Percentiles rank a stretch among this genome's conserved stretches.
Evolutionary conservation across 2,113 vertebrate species (phyloP).

Genomic region (Haemorhous mexicanus): DNA sequence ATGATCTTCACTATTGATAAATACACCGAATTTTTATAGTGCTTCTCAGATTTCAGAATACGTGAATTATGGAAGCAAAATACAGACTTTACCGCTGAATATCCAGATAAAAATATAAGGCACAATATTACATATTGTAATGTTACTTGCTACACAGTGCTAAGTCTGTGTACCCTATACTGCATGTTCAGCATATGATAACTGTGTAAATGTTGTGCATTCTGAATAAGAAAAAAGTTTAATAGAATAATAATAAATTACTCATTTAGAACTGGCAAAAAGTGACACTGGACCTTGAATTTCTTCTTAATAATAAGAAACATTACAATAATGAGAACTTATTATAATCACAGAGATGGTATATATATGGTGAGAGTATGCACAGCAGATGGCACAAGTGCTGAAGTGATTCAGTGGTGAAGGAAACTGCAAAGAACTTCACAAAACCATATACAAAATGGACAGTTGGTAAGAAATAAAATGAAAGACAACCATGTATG

Average conservation of each 20-base stretch:
- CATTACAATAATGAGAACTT: background rate
- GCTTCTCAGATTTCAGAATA: background rate
- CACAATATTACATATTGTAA: background rate
- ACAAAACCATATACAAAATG: background rate
- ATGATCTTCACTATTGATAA: background rate
- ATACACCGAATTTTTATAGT: background rate
- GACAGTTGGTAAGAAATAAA: background rate
- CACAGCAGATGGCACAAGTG: background rate
- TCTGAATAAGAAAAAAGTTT: background rate
- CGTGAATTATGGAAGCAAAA: background rate
- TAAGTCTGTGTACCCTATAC: background rate
- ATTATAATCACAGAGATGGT: background rate
- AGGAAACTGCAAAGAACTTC: background rate
- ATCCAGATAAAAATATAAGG: background rate
- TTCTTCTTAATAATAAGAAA: background rate
- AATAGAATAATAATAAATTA: accelerated
- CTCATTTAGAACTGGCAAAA: background rate
- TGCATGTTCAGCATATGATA: background rate
- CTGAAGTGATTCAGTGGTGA: background rate
- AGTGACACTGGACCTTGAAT: background rate
- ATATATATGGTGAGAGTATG: background rate
- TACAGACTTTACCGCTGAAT: background rate
- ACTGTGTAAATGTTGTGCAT: background rate
- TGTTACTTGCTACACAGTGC: background rate
- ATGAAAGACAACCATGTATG: background rate